Conservation (phyloP, 2,888 invertebrate species). For the Meghimatium bilineatum region DNA sequence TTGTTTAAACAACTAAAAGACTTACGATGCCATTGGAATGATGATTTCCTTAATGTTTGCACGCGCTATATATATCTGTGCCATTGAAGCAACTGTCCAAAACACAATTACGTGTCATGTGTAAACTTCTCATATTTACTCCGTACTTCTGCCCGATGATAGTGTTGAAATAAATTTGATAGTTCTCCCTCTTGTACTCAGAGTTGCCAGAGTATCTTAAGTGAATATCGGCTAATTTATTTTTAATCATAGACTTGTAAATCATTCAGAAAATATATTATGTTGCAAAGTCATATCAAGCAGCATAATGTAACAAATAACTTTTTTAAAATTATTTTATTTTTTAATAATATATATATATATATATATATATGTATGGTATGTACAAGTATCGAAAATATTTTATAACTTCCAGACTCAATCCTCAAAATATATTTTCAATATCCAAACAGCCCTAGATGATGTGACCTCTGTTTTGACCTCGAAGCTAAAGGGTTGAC, state of each 20-base stretch:
- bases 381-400: neutral
- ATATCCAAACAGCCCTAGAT: slow-evolving; percentile 1
- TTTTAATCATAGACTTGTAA: neutral
- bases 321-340: neutral
- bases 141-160: neutral
- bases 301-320: neutral
- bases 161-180: neutral
- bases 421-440: neutral
- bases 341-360: neutral
- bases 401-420: neutral
- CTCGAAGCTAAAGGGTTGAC: slow-evolving; percentile 24
- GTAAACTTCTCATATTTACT: neutral
- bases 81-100: neutral
- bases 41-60: neutral
- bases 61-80: neutral
- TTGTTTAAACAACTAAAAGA: neutral
- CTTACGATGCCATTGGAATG: neutral
- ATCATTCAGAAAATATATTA: neutral
- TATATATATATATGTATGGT: neutral
- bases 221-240: neutral
- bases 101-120: neutral
- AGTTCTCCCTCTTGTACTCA: neutral
- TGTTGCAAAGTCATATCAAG: neutral
- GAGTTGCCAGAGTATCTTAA: neutral
- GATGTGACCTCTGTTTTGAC: neutral